Evolutionary conservation across 2,797 vertebrate genomes (phyloP).

Genomic region (Bradypodion pumilum): DNA sequence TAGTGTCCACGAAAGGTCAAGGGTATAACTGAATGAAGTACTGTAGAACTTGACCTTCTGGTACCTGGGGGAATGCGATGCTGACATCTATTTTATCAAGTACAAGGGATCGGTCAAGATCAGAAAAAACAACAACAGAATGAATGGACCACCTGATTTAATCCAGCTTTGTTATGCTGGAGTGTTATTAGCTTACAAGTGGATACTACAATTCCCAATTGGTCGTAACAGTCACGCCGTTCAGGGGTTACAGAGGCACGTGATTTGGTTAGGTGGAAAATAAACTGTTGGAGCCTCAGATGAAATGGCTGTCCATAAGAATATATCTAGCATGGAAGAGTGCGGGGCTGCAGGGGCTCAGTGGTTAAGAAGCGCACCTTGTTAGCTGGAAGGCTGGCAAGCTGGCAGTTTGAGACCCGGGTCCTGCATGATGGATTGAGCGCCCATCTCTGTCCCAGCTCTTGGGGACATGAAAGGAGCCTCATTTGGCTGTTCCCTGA

Average conservation of each 20-base stretch:
- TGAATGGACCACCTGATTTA: background rate
- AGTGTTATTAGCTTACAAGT: background rate
- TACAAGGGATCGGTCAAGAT: background rate
- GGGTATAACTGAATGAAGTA: background rate
- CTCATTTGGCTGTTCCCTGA: too few relatives aligned
- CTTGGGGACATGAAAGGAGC: too few relatives aligned
- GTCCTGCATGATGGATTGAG: too few relatives aligned
- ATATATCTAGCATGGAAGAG: background rate
- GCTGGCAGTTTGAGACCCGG: too few relatives aligned
- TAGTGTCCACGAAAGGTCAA: background rate
- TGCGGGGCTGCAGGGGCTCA: too few relatives aligned
- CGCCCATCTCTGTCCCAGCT: too few relatives aligned
- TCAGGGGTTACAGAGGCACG: background rate
- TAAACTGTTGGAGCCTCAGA: background rate
- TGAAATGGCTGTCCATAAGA: background rate
- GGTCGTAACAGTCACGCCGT: background rate
- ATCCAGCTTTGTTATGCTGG: background rate
- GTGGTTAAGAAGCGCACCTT: too few relatives aligned
- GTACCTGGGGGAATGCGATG: background rate
- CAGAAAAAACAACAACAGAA: background rate
- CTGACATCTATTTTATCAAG: background rate
- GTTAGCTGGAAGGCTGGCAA: too few relatives aligned
- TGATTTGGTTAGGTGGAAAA: background rate
- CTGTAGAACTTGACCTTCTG: background rate
- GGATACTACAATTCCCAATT: background rate